Base-by-base conservation (phyloP, 2,113 vertebrate species). In the Caloenas nicobarica region DNA sequence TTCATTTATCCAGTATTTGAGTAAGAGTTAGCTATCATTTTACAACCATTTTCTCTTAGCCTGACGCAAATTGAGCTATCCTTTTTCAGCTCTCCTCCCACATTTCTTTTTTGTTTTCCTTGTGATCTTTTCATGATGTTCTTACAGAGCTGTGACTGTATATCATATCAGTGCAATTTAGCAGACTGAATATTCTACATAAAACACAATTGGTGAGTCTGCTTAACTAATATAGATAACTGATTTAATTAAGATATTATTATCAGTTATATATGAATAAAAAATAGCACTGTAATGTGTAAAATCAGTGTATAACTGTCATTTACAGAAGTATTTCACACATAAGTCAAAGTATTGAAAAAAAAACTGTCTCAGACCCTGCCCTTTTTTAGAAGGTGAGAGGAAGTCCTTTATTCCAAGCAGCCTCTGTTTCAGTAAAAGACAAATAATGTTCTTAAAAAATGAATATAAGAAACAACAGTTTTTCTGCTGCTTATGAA, bases 271-370 rank as follows among this genome's bases (percentile, higher is more conserved):
- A 28, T 33, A 42, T 73, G 53, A 88, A 81, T 70, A 34, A 83
- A 82, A 86, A 81, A 72, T 44, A 87, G 12, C 51, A 70, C 11
- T 86, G 4, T 58, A 76, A 87, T 69, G 31, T 71, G 7, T 16
- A 78, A 85, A 88, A 86, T 62, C 34, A 36, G 11, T 73, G 24
- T 34, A 44, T 65, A 82, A 71, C 51, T 65, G 56, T 40, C 22
- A 51, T 81, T 93, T 82, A 71, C 36, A 74, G 36, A 93, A 86
- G 23, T 88, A 91, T 88, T 96, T 95, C 33, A 81, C 66, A 64
- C 17, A 42, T 8, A 82, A 68, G 9, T 60, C 26, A 31, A 85
- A 80, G 1, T 54, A 42, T 7, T 23, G 71, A 86, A 81, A 88
- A 64, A 69, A 93, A 88, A 14, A 25, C 3, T 2, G 16, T 26